Evolutionary conservation across 2,797 vertebrate genomes (phyloP).

Genomic region (Falco naumanni): DNA sequence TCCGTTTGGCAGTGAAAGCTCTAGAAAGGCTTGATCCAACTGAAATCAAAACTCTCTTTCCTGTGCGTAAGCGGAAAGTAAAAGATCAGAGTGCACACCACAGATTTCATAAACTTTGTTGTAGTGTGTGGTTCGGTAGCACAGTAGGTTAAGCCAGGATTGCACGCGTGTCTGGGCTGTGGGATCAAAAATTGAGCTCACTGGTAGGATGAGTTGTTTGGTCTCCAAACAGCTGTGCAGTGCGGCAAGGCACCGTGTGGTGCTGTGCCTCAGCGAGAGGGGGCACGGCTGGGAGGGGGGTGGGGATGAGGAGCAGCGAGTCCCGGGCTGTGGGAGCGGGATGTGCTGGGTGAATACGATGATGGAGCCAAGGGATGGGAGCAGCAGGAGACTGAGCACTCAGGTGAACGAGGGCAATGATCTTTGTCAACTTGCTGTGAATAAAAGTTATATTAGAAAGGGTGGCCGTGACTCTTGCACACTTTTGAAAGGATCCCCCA

Average conservation of each 20-base stretch:
- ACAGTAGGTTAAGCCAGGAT: neutral
- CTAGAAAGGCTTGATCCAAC: neutral
- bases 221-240: rapidly evolving
- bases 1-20: neutral
- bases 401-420: neutral
- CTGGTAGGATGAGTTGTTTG: neutral
- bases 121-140: neutral
- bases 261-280: rapidly evolving
- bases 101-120: neutral
- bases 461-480: neutral
- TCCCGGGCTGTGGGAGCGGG: rapidly evolving
- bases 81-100: neutral
- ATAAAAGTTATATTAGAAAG: neutral
- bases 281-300: rapidly evolving
- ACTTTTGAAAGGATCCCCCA: too few species aligned
- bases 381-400: rapidly evolving
- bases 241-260: neutral
- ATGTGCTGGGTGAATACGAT: neutral
- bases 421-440: neutral
- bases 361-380: neutral
- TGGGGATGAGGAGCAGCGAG: neutral
- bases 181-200: neutral
- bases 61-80: neutral
- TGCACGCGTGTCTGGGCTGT: neutral
- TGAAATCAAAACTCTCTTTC: neutral